Base-by-base conservation (phyloP, 1,140 invertebrate genomes). In the Eupristina koningsbergeri region DNA sequence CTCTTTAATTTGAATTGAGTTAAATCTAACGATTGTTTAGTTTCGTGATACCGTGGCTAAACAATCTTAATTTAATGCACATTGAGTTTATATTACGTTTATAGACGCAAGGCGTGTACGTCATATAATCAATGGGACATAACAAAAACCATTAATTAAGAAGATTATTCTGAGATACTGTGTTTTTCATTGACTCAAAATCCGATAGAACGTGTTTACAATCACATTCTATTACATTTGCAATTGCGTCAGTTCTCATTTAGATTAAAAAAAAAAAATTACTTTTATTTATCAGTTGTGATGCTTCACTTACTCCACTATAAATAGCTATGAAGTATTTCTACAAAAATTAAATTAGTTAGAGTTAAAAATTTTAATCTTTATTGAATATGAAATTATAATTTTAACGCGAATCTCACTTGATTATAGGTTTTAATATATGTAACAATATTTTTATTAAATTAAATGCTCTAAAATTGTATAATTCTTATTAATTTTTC, bases 111-210 rank as follows among this genome's bases (percentile, higher is more conserved):
- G 29, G n/a, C 47, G 75, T 53, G 53, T 3, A 53, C 36, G 50
- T 39, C 45, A 50, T 17, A 50, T 45, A 15, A 29, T 22, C 45
- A 75, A 50, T 19, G 45, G n/a, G 45, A 53, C 36, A 76, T 13
- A 17, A 0, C 3, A 9, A n/a, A n/a, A 34, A 53, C 31, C 19
- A 45, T 78, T 64, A 78, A 78, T 78, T 64, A 78, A n/a, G 58
- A 29, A 78, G 76, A 78, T 78, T 78, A 78, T 78, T 50, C 9
- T 34, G 58, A 39, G 6, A 22, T 26, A 36, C 13, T 63, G 19
- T 47, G 47, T 64, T 47, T 67, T 67, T 61, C 76, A 79, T 64
- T 31, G 61, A 45, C 64, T 63, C 36, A 9, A 13, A 45, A 79
- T 64, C 58, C 13, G 11, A 9, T 29, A 22, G 50, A 47, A 2